Evolutionary conservation across 1,140 invertebrate species (phyloP).

Genomic region (Lutraria rhynchaena): DNA sequence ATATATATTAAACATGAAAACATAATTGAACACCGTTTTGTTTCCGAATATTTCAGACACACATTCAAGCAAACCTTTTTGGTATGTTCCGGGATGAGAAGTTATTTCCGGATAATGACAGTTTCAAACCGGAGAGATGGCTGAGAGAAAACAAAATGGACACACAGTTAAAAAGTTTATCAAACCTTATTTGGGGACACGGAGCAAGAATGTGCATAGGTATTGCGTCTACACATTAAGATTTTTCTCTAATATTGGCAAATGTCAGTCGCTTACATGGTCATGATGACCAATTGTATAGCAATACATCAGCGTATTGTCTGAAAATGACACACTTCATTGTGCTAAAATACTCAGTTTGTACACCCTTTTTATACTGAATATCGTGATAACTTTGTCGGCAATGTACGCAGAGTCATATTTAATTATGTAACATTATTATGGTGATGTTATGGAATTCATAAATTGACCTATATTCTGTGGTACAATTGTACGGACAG

Average conservation of each 20-base stretch:
- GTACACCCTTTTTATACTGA: too few relatives aligned
- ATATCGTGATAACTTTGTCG: too few relatives aligned
- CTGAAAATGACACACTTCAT: background rate
- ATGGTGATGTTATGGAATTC: too few relatives aligned
- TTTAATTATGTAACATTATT: too few relatives aligned
- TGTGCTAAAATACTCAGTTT: too few relatives aligned
- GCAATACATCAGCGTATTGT: background rate
- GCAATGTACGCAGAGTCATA: too few relatives aligned
- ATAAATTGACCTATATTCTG: too few relatives aligned
- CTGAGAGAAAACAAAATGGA: constrained; percentile 84
- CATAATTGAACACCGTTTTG: too few relatives aligned
- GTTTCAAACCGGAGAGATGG: constrained; percentile 88
- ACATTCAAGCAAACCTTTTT: constrained; percentile 86
- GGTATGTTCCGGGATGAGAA: constrained; percentile 80
- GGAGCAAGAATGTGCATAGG: constrained; percentile 87
- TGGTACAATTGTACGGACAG: too few relatives aligned
- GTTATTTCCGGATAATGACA: constrained; percentile 87
- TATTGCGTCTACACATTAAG: too few relatives aligned
- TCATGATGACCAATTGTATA: background rate
- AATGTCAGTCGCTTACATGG: background rate
- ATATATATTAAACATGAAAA: too few relatives aligned
- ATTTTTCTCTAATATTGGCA: too few relatives aligned
- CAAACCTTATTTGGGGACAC: constrained; percentile 90
- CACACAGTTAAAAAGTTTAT: constrained; percentile 90
- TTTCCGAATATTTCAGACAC: constrained; percentile 88